Evolutionary conservation across 2,797 vertebrate genomes (phyloP).

Genomic region (Oceanodroma leucorhoa): DNA sequence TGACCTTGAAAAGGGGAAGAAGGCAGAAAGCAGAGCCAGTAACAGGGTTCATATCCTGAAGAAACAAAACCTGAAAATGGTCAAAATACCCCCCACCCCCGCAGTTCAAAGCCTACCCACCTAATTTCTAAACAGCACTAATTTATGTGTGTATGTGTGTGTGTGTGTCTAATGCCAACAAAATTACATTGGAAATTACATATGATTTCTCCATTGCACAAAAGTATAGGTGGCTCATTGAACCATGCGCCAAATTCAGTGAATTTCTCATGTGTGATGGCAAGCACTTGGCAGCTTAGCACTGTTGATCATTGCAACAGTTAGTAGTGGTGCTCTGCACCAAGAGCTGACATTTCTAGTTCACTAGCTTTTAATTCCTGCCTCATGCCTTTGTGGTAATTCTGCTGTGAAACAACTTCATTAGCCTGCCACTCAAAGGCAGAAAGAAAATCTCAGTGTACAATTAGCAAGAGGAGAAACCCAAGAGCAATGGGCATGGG

Average conservation of each 20-base stretch:
- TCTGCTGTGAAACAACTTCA: background rate
- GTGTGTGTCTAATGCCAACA: background rate
- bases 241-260: background rate
- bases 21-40: background rate
- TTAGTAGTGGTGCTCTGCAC: background rate
- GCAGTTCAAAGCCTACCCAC: background rate
- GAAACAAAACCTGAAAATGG: background rate
- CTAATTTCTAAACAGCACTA: background rate
- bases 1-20: conserved; percentile 6
- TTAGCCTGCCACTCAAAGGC: background rate
- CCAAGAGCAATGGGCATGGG: background rate
- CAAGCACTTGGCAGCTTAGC: background rate
- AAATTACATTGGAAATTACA: background rate
- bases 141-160: background rate
- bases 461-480: background rate
- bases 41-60: background rate
- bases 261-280: background rate
- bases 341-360: background rate
- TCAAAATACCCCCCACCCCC: background rate
- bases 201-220: background rate
- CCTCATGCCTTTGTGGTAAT: background rate
- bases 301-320: background rate
- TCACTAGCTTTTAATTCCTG: background rate
- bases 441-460: background rate
- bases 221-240: background rate